Conservation (phyloP, 2,113 vertebrate genomes). For the Callopanchax toddi region DNA sequence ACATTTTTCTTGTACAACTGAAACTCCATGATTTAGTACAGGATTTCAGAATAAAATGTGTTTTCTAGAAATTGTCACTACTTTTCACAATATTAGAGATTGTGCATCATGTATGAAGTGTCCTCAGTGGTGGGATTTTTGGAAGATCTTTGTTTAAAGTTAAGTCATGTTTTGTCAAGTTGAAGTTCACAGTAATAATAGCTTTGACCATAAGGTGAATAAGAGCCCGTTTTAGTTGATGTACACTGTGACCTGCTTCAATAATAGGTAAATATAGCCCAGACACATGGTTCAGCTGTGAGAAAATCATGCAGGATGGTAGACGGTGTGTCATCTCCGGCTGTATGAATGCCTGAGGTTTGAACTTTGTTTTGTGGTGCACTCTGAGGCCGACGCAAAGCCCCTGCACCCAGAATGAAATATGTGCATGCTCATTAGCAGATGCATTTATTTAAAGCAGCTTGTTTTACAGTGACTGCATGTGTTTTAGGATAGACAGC, state of each 20-base stretch:
- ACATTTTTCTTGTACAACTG: too few relatives aligned
- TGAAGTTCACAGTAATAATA: slow-evolving; percentile 44
- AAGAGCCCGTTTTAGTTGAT: slow-evolving; percentile 13
- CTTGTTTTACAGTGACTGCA: background rate
- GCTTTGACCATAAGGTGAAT: slow-evolving; percentile 11
- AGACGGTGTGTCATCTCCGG: slow-evolving; percentile 70
- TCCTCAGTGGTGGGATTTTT: background rate
- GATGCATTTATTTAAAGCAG: slow-evolving; percentile 49
- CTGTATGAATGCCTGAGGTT: slow-evolving; percentile 37
- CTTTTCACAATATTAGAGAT: background rate
- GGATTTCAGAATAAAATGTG: background rate
- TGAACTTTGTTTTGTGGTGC: slow-evolving; percentile 42
- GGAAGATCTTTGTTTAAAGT: background rate
- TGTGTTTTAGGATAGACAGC: slow-evolving; percentile 6
- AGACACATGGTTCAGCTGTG: slow-evolving; percentile 53
- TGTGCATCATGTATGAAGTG: background rate
- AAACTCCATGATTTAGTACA: too few relatives aligned
- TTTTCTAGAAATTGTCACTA: background rate
- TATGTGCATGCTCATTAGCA: slow-evolving; percentile 33
- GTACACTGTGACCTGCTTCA: slow-evolving; percentile 53
- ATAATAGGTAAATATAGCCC: slow-evolving; percentile 71
- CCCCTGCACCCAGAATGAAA: slow-evolving; percentile 27
- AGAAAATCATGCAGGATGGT: slow-evolving; percentile 45
- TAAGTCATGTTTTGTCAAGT: slow-evolving; percentile 26
- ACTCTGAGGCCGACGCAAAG: slow-evolving; percentile 25